phyloP scores from a whole-genome alignment of 2,888 invertebrate genomes.

The Andrena bucephala region DNA sequence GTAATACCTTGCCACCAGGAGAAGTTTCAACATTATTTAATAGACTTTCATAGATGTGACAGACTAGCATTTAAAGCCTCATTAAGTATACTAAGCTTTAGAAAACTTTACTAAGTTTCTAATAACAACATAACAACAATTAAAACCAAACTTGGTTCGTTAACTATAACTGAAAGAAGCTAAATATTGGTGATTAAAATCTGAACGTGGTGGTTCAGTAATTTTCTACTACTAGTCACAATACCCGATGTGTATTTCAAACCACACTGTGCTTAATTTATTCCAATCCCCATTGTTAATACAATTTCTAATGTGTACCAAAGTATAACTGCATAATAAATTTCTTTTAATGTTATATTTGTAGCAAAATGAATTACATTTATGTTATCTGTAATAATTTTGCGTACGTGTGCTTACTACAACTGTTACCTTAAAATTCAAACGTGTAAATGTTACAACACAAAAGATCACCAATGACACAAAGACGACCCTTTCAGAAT shows the following conservation, averaged over 20 bases:
- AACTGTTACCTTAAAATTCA: background rate
- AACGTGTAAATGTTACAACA: background rate
- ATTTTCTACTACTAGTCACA: constrained; percentile 1
- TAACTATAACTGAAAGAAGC: constrained; percentile 14
- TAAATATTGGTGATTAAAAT: constrained; percentile 15
- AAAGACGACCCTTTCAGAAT: too few relatives aligned
- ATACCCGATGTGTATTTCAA: background rate
- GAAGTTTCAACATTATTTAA: background rate
- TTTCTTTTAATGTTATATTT: background rate
- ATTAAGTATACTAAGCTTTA: constrained; percentile 1
- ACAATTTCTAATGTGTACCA: too few relatives aligned
- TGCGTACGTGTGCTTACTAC: background rate
- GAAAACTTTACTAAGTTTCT: background rate
- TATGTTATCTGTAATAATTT: background rate
- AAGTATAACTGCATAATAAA: background rate
- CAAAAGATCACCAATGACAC: too few relatives aligned
- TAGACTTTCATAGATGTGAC: background rate
- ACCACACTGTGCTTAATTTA: background rate
- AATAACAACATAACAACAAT: constrained; percentile 4
- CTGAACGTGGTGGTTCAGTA: constrained; percentile 15
- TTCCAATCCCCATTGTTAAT: background rate
- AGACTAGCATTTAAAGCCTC: background rate
- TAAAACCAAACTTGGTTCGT: background rate
- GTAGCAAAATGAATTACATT: background rate
- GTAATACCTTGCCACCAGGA: background rate